These are phyloP conservation scores for Cephus rjabovi DNA, from an alignment of 2,888 invertebrate species.

Conservation along the genomic window DNA sequence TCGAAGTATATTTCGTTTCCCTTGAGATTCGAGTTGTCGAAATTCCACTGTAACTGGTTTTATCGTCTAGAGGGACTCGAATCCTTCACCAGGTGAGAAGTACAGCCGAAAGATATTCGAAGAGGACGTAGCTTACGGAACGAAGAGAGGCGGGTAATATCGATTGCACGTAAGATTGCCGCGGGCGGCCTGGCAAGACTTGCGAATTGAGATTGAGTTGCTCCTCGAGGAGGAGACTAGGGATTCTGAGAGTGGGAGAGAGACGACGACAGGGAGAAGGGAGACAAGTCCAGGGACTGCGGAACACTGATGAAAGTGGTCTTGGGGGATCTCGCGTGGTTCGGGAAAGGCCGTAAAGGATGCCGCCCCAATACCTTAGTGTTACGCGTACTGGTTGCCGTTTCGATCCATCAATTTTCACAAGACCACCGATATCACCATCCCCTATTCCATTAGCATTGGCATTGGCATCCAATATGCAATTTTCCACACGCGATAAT, in stretches of 20 bases:
- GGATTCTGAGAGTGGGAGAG: conserved; percentile 7
- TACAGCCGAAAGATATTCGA: not conserved
- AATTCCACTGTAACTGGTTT: not conserved
- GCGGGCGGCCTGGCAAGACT: conserved; percentile 24
- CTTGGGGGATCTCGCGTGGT: conserved; percentile 11
- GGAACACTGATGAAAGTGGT: conserved; percentile 23
- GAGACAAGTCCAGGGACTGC: not conserved
- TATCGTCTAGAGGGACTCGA: not conserved
- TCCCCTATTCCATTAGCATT: not conserved
- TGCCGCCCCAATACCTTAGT: conserved; percentile 13
- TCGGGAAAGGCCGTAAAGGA: not conserved
- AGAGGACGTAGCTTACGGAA: conserved; percentile 17
- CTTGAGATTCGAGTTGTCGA: too few species aligned
- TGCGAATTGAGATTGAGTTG: conserved; percentile 36
- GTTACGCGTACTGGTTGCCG: conserved; percentile 44
- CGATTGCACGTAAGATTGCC: conserved; percentile 37
- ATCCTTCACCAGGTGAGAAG: not conserved
- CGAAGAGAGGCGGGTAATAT: conserved; percentile 26
- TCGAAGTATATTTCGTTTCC: too few species aligned
- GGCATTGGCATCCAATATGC: not conserved
- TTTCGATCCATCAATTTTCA: conserved; percentile 46
- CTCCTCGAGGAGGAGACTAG: conserved; percentile 6
- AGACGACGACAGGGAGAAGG: not conserved
- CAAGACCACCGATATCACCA: conserved; percentile 28
- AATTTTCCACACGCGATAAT: not conserved